Evolutionary conservation across 2,797 vertebrate species (phyloP), one percentile per base, ranked within the genome.

Genomic region (Anguilla megastoma): DNA sequence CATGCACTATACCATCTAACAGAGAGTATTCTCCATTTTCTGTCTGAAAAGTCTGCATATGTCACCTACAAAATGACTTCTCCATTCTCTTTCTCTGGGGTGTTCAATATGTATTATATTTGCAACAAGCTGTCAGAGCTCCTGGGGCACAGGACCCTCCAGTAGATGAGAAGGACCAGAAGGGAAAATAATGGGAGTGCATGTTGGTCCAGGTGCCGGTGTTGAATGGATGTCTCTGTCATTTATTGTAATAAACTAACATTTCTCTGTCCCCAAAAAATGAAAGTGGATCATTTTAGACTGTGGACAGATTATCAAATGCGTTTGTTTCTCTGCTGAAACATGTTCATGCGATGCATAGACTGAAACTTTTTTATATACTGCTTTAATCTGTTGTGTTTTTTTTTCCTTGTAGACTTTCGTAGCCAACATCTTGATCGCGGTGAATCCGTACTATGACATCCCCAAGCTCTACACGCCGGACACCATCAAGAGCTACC

Each of bases 401-500:
- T 8, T 30, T 84, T 41, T 16, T 8, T 88, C 85, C 45, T 36
- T 86, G 24, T 95, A 99, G 99, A 99, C 98, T 0, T 99, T 96
- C 88, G 99, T 99, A 91, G 99, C 99, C 92, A 99, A 99, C 92
- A 99, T 99, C 93, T 94, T 99, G 93, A 99, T 99, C 93, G 99
- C 99, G 90, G 98, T 99, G 91, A 99, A 99, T 89, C 99, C 99
- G 0, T 99, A 99, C 93, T 98, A 95, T 91, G 98, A 99, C 92
- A 97, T 99, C 90, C 97, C 97, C 66, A 98, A 98, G 92, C 96
- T 99, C 86, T 99, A 99, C 86, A 92, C 97, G 84, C 96, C 96
- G 14, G 97, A 98, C 1, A 89, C 96, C 91, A 98, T 99, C 93
- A 98, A 98, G 92, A 97, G 95, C 0, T 99, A 99, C 92, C 96